A percentile compares a stretch with the other conserved stretches of the same genome.
phyloP scores from a whole-genome alignment of 2,113 vertebrate genomes.

The Peromyscus leucopus region DNA sequence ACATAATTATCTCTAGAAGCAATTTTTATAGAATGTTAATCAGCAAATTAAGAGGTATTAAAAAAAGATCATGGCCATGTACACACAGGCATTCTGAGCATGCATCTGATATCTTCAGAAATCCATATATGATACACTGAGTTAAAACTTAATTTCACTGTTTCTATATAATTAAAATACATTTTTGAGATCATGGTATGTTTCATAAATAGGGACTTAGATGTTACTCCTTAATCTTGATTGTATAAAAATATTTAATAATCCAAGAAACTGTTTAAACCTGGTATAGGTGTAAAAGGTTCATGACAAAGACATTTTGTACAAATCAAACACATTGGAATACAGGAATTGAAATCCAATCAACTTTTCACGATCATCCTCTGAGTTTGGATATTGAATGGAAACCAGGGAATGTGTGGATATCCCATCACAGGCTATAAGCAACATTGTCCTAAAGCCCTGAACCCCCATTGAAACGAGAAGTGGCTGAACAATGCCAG shows the following conservation, averaged over 20 bases:
- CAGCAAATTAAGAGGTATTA: too few species aligned
- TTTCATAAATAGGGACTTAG: too few species aligned
- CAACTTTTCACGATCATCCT: rapidly evolving
- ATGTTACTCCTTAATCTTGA: too few species aligned
- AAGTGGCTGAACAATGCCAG: background rate
- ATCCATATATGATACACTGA: too few species aligned
- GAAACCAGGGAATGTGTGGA: background rate
- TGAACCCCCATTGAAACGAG: background rate
- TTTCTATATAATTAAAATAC: too few species aligned
- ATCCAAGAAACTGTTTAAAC: background rate
- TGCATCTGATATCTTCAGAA: too few species aligned
- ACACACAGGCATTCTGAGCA: too few species aligned
- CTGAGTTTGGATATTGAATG: background rate
- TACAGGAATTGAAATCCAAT: background rate
- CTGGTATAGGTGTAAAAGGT: background rate
- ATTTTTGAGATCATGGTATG: too few species aligned
- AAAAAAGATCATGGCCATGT: too few species aligned
- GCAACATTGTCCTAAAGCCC: background rate
- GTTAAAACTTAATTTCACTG: too few species aligned
- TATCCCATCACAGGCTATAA: background rate
- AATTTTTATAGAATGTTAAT: too few species aligned
- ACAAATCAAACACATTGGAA: background rate
- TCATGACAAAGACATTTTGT: background rate
- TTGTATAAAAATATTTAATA: background rate
- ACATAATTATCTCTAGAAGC: too few species aligned